Conservation (phyloP, 2,797 vertebrate species). For the Paramormyrops hopkinsi region DNA sequence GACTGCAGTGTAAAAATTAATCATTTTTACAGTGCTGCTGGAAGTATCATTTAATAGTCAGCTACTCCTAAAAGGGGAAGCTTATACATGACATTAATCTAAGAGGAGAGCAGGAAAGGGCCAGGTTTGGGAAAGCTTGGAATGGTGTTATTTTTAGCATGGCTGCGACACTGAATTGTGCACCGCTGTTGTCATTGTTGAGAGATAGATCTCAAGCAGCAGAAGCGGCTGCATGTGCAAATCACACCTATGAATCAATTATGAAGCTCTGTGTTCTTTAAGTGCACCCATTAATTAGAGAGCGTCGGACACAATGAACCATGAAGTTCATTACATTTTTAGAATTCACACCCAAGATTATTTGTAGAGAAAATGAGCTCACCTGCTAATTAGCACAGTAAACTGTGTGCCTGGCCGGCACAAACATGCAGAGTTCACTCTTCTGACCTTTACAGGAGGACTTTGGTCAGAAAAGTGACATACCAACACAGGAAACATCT, state of each 20-base stretch:
- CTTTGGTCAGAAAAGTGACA: not conserved
- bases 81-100: not conserved
- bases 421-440: not conserved
- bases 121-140: not conserved
- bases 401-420: conserved; percentile 67
- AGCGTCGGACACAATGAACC: conserved; percentile 97
- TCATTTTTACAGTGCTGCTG: not conserved
- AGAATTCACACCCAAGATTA: conserved; percentile 88
- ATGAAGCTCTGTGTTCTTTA: conserved; percentile 95
- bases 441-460: not conserved
- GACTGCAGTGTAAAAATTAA: conserved; percentile 71
- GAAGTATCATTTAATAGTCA: not conserved
- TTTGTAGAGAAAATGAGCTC: conserved; percentile 89
- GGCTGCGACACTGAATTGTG: not conserved
- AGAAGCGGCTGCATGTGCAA: conserved; percentile 99
- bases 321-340: conserved; percentile 99
- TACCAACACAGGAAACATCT: not conserved
- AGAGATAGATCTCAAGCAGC: conserved; percentile 98
- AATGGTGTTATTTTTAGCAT: not conserved
- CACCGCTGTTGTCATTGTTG: conserved; percentile 62
- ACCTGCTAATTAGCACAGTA: conserved; percentile 88
- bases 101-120: conserved; percentile 9
- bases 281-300: conserved; percentile 99
- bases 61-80: not conserved
- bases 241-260: conserved; percentile 99